Conservation (phyloP, 2,888 invertebrate species). For the Nomada ruficornis region DNA sequence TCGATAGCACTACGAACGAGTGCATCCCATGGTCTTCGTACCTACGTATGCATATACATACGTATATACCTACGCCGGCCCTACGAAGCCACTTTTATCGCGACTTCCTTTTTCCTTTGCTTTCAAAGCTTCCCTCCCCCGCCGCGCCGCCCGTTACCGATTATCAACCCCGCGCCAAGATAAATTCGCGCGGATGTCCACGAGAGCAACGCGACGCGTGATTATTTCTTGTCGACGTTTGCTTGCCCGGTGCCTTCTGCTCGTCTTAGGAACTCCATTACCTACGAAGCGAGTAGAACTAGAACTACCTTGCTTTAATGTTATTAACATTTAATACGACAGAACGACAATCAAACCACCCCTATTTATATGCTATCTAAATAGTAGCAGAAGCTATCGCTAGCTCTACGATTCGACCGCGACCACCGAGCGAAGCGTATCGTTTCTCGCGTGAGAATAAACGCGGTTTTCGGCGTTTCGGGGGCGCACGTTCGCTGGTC, state of each 20-base stretch:
- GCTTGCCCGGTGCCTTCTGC: neutral
- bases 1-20: slow-evolving; percentile 33
- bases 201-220: neutral
- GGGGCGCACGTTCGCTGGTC: neutral
- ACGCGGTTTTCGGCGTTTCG: neutral
- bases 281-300: no score
- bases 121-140: neutral
- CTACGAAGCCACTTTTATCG: slow-evolving; percentile 29
- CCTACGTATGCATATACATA: neutral
- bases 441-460: neutral
- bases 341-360: no score
- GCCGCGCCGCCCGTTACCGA: no score
- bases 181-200: neutral
- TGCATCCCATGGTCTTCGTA: slow-evolving; percentile 22
- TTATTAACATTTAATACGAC: no score
- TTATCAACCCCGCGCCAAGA: neutral
- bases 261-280: no score
- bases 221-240: slow-evolving; percentile 7
- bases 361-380: no score
- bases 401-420: neutral
- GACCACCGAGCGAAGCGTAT: neutral
- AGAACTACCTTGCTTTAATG: no score
- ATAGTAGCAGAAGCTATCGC: no score
- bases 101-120: slow-evolving; percentile 12
- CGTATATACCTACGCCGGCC: neutral